These are phyloP conservation scores for Stramonita haemastoma DNA, from an alignment of 2,888 invertebrate genomes.

Conservation along the genomic window DNA sequence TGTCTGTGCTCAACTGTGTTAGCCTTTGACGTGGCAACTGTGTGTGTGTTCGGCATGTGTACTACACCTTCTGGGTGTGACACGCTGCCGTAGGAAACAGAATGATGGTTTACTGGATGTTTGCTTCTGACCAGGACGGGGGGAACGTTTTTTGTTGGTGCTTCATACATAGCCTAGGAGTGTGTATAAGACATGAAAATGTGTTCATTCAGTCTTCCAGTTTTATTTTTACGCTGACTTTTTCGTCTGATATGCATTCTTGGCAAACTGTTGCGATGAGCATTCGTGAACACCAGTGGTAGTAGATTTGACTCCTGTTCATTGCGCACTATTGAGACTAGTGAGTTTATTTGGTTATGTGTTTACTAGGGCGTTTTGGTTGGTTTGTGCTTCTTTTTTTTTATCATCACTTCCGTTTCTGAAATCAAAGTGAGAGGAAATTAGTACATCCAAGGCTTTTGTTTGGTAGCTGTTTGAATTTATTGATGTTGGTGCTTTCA, in stretches of 20 bases:
- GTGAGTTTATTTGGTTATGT: too few relatives aligned
- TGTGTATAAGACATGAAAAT: slow-evolving; percentile 1
- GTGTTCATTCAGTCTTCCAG: slow-evolving; percentile 30
- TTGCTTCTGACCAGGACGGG: too few relatives aligned
- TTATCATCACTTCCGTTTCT: background rate
- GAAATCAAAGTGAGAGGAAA: background rate
- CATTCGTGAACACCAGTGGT: background rate
- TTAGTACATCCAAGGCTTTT: background rate
- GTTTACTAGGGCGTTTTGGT: background rate
- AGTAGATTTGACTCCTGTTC: background rate
- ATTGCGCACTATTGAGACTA: too few relatives aligned
- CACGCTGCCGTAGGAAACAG: too few relatives aligned
- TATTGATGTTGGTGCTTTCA: background rate
- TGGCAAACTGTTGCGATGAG: background rate
- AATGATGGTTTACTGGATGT: too few relatives aligned
- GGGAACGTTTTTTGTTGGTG: background rate
- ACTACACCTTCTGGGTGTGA: background rate
- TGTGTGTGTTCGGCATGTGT: background rate
- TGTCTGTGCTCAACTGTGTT: background rate
- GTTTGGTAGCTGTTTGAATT: background rate
- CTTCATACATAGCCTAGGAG: background rate
- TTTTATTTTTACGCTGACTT: slow-evolving; percentile 9
- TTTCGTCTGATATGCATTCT: slow-evolving; percentile 17
- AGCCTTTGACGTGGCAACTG: background rate
- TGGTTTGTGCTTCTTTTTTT: background rate